Evolutionary conservation across 2,113 vertebrate genomes (phyloP), one percentile per base, ranked within the genome.

Genomic region (Macquaria ambigua): DNA sequence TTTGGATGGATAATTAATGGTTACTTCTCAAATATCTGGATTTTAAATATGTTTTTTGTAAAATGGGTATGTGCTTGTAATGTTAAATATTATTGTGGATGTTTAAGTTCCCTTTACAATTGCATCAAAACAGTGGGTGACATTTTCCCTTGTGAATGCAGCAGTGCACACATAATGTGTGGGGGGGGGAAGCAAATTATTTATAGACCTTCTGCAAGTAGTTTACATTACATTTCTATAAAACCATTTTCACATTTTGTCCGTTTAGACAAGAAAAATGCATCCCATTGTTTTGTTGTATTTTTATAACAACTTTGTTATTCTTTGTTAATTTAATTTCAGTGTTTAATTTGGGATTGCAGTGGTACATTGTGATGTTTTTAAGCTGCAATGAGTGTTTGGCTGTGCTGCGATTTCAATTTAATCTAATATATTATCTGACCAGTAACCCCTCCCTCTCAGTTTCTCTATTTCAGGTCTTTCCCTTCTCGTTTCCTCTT

Each of bases 391-490:
- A 43, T 78, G 25, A 43, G n/a, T 84, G 55, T 87, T 81, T 88
- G 71, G 72, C 81, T 88, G 77, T 87, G 80, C 87, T 90, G 48
- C 59, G 23, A 77, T 84, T 87, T 89, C 75, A 84, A 39, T 89
- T 90, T 46, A 68, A 71, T 86, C 63, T 77, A 31, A 61, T 84
- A 66, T 85, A 59, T 83, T 62, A 87, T 87, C 81, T 94, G 90
- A 94, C 77, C 66, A 95, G 90, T 95, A 96, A 95, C 90, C 61
- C 90, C 90, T 91, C 86, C 92, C 84, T 96, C 89, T 96, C 86
- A 96, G 96, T 95, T 92, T 96, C 88, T 96, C 94, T 95, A 95
- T 96, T 96, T 87, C 96, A 96, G 96, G 95, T 96, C 92, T 96
- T 92, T 94, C 91, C 89, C 89, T 89, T 91, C 83, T 92, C 68